Percentiles rank a stretch among this genome's conserved stretches.
Conservation (phyloP, 2,797 vertebrate genomes). For the Eulemur mongoz region DNA sequence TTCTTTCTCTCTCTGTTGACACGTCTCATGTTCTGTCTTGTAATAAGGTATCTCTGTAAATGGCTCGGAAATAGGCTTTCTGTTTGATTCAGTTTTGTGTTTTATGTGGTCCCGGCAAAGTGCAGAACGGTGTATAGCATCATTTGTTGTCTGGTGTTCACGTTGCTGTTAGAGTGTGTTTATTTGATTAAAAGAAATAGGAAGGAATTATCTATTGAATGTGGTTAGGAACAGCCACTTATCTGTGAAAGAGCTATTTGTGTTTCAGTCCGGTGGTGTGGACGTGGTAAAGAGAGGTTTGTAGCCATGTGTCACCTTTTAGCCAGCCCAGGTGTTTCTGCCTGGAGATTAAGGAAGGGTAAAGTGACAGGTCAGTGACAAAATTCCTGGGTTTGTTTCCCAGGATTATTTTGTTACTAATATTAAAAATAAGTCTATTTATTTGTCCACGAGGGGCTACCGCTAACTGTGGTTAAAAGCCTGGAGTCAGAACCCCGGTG, state of each 20-base stretch:
- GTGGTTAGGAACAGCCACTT: neutral
- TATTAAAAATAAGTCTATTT: neutral
- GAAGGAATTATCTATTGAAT: neutral
- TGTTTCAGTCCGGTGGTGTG: neutral
- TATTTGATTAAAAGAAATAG: neutral
- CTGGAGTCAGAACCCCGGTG: neutral
- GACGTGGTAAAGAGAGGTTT: neutral
- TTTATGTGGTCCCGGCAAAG: neutral
- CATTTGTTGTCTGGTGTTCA: neutral
- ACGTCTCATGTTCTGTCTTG: neutral
- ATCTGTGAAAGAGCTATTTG: neutral
- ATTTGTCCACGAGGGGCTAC: neutral
- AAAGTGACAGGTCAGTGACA: neutral
- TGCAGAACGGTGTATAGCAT: neutral
- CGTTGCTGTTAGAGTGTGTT: neutral
- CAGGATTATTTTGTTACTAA: constrained; percentile 1
- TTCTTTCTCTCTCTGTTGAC: neutral
- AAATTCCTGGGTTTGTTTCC: neutral
- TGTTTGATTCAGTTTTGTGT: neutral
- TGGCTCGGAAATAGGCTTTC: neutral
- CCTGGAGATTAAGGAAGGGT: neutral
- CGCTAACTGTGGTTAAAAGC: neutral
- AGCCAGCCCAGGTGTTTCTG: neutral
- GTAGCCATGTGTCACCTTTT: neutral
- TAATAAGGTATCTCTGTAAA: neutral